These are phyloP conservation scores for Zeuzera pyrina DNA, from an alignment of 2,888 invertebrate species.

Conservation along the genomic window DNA sequence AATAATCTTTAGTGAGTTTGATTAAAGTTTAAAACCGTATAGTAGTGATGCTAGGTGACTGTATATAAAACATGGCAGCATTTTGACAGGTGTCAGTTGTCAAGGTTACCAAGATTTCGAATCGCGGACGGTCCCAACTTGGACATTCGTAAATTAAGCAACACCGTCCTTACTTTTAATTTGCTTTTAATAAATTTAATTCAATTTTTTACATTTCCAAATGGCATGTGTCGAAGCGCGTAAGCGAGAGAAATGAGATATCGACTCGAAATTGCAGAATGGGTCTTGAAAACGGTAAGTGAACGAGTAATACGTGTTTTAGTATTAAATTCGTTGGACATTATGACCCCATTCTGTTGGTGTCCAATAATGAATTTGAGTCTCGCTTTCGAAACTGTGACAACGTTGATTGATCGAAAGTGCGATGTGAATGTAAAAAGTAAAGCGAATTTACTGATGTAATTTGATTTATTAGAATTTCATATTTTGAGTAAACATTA, in stretches of 20 bases:
- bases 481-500: too few species aligned
- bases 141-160: slow-evolving; percentile 16
- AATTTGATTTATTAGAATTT: too few species aligned
- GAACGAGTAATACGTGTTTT: slow-evolving; percentile 29
- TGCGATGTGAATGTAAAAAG: slow-evolving; percentile 3
- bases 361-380: slow-evolving; percentile 7
- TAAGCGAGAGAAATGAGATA: too few species aligned
- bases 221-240: background rate
- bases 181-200: background rate
- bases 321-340: slow-evolving; percentile 17
- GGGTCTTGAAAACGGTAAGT: slow-evolving; percentile 6
- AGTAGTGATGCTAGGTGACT: too few species aligned
- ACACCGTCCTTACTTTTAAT: slow-evolving; percentile 5
- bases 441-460: too few species aligned
- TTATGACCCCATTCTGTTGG: slow-evolving; percentile 24
- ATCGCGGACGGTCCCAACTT: slow-evolving; percentile 12
- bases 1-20: too few species aligned
- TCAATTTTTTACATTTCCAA: background rate
- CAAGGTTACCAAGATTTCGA: slow-evolving; percentile 22
- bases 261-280: background rate
- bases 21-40: too few species aligned
- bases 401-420: slow-evolving; percentile 18
- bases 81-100: slow-evolving; percentile 18
- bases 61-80: slow-evolving; percentile 18
- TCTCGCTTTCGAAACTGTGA: slow-evolving; percentile 24